Conservation (phyloP, 1,140 invertebrate species). For the Formica selysi region DNA sequence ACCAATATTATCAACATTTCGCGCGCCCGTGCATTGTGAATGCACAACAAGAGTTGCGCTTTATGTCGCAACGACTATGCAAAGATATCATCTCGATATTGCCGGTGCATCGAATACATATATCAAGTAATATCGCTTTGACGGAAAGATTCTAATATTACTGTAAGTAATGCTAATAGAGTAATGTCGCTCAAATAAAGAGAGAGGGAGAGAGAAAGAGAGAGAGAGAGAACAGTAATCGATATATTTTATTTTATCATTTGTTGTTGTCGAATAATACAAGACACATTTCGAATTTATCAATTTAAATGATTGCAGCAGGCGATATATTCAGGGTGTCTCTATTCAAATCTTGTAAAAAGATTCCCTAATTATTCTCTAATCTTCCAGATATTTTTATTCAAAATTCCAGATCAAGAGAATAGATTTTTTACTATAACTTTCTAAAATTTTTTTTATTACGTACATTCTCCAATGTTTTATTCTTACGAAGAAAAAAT, state of each 20-base stretch:
- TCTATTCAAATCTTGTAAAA: no score
- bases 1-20: constrained; percentile 17
- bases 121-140: constrained; percentile 15
- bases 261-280: background rate
- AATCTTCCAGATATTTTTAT: no score
- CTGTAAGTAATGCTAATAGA: background rate
- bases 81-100: constrained; percentile 25
- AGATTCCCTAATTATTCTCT: no score
- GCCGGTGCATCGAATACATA: background rate
- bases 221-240: background rate
- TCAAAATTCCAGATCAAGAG: no score
- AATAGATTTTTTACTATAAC: no score
- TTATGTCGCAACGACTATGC: background rate
- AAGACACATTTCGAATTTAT: constrained; percentile 13
- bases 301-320: background rate
- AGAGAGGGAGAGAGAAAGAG: background rate
- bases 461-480: no score
- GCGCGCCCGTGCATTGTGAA: background rate
- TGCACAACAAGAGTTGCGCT: background rate
- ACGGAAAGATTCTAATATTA: background rate
- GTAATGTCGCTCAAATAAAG: background rate
- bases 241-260: background rate
- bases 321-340: no score
- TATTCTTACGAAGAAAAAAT: no score
- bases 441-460: no score